A percentile compares a stretch with the other conserved stretches of the same genome.
phyloP scores from a whole-genome alignment of 2,888 invertebrate genomes.

The Eulithis prunata region DNA sequence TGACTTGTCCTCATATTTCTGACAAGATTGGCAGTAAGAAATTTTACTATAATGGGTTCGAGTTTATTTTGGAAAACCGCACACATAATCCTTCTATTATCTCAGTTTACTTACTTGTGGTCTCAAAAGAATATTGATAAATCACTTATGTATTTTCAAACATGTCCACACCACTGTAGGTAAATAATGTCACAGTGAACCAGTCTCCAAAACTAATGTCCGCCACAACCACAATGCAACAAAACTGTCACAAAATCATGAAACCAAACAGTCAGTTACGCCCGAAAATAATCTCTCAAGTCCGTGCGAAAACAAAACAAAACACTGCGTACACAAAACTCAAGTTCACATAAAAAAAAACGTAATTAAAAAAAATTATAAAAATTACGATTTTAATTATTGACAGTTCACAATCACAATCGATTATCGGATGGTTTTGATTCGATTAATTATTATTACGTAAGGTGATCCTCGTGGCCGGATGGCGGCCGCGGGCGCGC shows the following conservation, averaged over 20 bases:
- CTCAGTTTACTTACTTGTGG: constrained; percentile 61
- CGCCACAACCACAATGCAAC: constrained; percentile 60
- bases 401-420: constrained; percentile 76
- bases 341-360: constrained; percentile 65
- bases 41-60: background rate
- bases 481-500: constrained; percentile 72
- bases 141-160: constrained; percentile 54
- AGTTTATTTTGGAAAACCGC: constrained; percentile 12
- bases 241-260: constrained; percentile 57
- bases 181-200: constrained; percentile 59
- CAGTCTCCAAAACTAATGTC: constrained; percentile 52
- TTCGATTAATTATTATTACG: constrained; percentile 78
- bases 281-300: constrained; percentile 68
- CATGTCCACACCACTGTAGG: constrained; percentile 58
- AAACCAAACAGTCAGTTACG: constrained; percentile 69
- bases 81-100: constrained; percentile 3
- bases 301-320: constrained; percentile 73
- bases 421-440: constrained; percentile 76
- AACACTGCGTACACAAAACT: constrained; percentile 69
- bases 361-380: constrained; percentile 51
- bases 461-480: constrained; percentile 69
- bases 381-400: constrained; percentile 48
- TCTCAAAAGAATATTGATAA: constrained; percentile 45
- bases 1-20: constrained; percentile 6
- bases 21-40: constrained; percentile 20